These are phyloP conservation scores for Bedellia somnulentella DNA, from an alignment of 2,888 invertebrate species.

Conservation along the genomic window DNA sequence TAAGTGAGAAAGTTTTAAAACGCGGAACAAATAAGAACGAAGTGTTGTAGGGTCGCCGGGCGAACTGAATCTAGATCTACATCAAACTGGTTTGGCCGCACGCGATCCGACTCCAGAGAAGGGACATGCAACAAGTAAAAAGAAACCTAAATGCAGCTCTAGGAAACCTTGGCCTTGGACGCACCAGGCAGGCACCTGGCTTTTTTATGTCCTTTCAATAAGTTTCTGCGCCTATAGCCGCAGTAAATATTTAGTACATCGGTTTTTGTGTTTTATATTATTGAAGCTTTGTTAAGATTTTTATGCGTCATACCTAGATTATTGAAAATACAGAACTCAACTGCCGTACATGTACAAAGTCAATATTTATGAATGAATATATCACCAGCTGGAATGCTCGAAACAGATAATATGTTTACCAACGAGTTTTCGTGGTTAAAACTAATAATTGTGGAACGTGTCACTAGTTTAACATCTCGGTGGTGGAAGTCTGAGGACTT, in stretches of 20 bases:
- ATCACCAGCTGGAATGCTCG: too few species aligned
- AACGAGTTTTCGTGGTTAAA: slow-evolving; percentile 19
- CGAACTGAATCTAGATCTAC: slow-evolving; percentile 36
- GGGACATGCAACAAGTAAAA: slow-evolving; percentile 57
- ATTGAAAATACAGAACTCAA: too few species aligned
- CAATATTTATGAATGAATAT: too few species aligned
- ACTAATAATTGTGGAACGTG: slow-evolving; percentile 15
- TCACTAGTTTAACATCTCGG: too few species aligned
- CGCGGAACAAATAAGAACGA: too few species aligned
- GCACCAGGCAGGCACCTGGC: slow-evolving; percentile 55
- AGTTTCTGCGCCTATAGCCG: slow-evolving; percentile 19
- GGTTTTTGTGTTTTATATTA: too few species aligned
- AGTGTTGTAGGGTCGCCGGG: too few species aligned
- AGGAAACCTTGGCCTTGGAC: slow-evolving; percentile 57
- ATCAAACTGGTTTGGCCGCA: slow-evolving; percentile 52
- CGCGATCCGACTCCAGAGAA: slow-evolving; percentile 44
- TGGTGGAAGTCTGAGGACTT: slow-evolving; percentile 17
- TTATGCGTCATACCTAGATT: too few species aligned
- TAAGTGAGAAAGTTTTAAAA: too few species aligned
- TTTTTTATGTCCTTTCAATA: slow-evolving; percentile 53
- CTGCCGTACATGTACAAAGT: too few species aligned
- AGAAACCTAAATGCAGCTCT: slow-evolving; percentile 57
- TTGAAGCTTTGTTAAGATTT: too few species aligned
- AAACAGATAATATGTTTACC: neutral
- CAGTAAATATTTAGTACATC: too few species aligned